Conservation (phyloP, 2,797 vertebrate genomes). For the Sebastes wilsoni region DNA sequence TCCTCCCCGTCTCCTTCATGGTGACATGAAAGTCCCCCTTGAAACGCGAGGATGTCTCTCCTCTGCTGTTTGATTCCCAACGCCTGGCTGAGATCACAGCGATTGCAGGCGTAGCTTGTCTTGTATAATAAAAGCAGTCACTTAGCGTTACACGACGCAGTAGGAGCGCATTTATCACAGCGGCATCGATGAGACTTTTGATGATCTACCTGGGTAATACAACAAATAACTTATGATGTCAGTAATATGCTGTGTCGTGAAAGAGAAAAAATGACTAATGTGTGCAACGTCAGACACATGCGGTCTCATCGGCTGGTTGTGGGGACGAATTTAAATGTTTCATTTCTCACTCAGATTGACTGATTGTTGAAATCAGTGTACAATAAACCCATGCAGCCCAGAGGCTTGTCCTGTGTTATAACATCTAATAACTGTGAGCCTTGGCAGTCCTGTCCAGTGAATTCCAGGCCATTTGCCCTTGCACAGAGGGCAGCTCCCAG, state of each 20-base stretch:
- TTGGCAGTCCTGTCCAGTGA: constrained; percentile 46
- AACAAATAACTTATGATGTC: constrained; percentile 19
- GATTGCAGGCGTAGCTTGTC: constrained; percentile 55
- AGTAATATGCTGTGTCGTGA: background rate
- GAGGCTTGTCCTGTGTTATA: constrained; percentile 23
- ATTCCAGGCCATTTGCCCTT: constrained; percentile 74
- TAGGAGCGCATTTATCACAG: constrained; percentile 17
- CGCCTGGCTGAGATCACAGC: constrained; percentile 75
- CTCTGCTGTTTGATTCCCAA: constrained; percentile 66
- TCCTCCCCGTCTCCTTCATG: constrained; percentile 53
- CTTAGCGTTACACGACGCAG: constrained; percentile 46
- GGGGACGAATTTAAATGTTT: background rate
- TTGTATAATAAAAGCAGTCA: constrained; percentile 65
- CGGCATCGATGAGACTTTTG: constrained; percentile 27
- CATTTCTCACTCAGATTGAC: background rate
- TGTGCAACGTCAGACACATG: background rate
- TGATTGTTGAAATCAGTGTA: background rate
- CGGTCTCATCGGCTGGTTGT: background rate
- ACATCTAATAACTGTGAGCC: constrained; percentile 28
- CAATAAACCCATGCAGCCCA: background rate
- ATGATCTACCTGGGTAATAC: constrained; percentile 44
- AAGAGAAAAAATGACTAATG: background rate
- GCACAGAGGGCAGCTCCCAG: constrained; percentile 77
- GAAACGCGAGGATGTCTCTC: constrained; percentile 62
- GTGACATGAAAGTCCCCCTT: constrained; percentile 80